A percentile compares a stretch with the other conserved stretches of the same genome.
Evolutionary conservation across 2,113 vertebrate species (phyloP).

Genomic region (Coturnix japonica): DNA sequence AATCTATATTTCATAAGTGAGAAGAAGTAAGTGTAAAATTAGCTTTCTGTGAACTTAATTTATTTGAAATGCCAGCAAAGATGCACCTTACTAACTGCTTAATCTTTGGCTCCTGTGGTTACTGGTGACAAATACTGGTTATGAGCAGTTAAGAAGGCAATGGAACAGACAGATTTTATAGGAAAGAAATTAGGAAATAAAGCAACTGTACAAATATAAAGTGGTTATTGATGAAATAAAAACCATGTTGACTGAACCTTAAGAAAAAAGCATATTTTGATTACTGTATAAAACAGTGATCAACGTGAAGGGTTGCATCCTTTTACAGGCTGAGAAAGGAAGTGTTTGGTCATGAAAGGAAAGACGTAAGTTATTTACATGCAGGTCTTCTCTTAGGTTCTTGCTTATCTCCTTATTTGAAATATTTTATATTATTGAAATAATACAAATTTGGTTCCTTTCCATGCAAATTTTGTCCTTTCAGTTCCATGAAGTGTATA

Average conservation of each 20-base stretch:
- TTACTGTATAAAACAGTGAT: not conserved
- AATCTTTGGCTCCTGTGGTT: not conserved
- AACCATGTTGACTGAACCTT: not conserved
- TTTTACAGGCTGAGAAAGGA: not conserved
- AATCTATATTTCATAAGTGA: not conserved
- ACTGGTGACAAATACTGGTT: not conserved
- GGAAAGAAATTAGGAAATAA: not conserved
- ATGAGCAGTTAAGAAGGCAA: not conserved
- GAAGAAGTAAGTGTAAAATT: not conserved
- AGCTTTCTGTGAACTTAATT: not conserved
- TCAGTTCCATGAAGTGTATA: not conserved
- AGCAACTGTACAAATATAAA: not conserved
- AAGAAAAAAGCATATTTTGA: not conserved
- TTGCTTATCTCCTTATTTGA: not conserved
- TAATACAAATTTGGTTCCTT: not conserved
- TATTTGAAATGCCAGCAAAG: not conserved
- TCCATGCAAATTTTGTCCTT: not conserved
- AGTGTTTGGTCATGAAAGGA: not conserved
- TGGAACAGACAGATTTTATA: not conserved
- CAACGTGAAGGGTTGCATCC: not conserved
- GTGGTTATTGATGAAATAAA: not conserved
- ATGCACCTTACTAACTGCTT: not conserved
- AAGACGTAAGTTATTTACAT: not conserved
- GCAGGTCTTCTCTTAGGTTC: not conserved
- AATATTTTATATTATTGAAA: not conserved